Conservation (phyloP, 2,113 vertebrate species). For the Diadophis punctatus region DNA sequence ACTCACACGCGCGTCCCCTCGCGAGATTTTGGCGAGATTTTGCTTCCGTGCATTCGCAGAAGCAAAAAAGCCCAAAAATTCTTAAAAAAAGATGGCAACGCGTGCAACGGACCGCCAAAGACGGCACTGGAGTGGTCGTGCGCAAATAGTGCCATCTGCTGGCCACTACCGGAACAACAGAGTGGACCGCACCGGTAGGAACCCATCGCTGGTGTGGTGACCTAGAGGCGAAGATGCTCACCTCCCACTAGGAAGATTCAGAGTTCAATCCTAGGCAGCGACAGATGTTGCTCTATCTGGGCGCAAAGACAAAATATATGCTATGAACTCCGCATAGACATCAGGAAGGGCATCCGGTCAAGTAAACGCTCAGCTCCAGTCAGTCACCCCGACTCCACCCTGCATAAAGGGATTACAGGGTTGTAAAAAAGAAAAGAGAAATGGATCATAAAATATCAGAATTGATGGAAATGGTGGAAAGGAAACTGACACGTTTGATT, state of each 20-base stretch:
- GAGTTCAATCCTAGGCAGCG: not conserved
- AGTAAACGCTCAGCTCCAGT: not conserved
- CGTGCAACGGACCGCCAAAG: no score
- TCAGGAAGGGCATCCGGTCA: not conserved
- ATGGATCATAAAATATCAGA: not conserved
- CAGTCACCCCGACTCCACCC: not conserved
- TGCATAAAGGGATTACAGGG: not conserved
- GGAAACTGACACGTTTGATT: not conserved
- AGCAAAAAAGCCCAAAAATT: no score
- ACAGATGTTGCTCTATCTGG: not conserved
- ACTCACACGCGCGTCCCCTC: no score
- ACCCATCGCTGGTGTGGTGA: not conserved
- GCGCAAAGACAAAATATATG: not conserved
- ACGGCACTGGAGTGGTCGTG: no score
- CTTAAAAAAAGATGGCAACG: no score
- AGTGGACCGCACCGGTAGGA: no score
- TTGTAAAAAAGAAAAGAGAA: not conserved
- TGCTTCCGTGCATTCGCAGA: no score
- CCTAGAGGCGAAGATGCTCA: not conserved
- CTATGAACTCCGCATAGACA: not conserved
- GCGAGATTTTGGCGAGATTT: no score
- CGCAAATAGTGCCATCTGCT: no score
- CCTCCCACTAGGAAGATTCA: not conserved
- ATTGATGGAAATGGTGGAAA: not conserved
- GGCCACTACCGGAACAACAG: no score